Evolutionary conservation across 2,888 invertebrate species (phyloP).

Genomic region (Pollenia griseotomentosa): DNA sequence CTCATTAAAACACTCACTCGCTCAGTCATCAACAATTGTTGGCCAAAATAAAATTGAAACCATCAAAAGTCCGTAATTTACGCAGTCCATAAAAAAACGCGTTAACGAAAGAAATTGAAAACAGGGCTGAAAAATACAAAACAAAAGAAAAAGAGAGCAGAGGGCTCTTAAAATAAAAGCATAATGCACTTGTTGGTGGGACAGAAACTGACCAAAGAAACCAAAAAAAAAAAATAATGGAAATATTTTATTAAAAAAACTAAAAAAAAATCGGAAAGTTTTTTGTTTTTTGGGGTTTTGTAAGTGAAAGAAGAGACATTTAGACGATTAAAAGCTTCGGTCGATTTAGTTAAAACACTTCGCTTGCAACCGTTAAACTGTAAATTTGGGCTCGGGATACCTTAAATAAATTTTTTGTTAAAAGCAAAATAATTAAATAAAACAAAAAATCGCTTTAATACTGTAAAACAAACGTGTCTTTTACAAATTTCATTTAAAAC

Average conservation of each 20-base stretch:
- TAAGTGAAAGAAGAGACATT: conserved; percentile 3
- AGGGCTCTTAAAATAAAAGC: conserved; percentile 22
- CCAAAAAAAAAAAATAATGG: conserved; percentile 17
- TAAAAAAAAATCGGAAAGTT: conserved; percentile 49
- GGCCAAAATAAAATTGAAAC: conserved; percentile 15
- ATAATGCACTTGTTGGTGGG: conserved; percentile 48
- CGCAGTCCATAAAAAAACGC: conserved; percentile 23
- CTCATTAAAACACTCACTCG: background rate
- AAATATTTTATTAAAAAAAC: conserved; percentile 9
- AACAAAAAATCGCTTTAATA: conserved; percentile 1
- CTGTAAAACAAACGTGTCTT: conserved; percentile 17
- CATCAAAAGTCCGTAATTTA: conserved; percentile 35
- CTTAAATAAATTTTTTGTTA: conserved; percentile 26
- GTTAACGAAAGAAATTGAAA: conserved; percentile 43
- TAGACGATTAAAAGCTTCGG: conserved; percentile 45
- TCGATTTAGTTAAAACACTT: conserved; percentile 52
- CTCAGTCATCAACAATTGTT: background rate
- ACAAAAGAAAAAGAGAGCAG: background rate
- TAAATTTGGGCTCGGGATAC: conserved; percentile 14
- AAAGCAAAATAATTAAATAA: background rate
- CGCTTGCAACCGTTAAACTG: conserved; percentile 46
- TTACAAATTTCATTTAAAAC: background rate
- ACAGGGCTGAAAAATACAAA: background rate
- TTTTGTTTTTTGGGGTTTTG: background rate
- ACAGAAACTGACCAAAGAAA: conserved; percentile 3